Conservation (phyloP, 2,888 invertebrate species). For the Papilio gigon region DNA sequence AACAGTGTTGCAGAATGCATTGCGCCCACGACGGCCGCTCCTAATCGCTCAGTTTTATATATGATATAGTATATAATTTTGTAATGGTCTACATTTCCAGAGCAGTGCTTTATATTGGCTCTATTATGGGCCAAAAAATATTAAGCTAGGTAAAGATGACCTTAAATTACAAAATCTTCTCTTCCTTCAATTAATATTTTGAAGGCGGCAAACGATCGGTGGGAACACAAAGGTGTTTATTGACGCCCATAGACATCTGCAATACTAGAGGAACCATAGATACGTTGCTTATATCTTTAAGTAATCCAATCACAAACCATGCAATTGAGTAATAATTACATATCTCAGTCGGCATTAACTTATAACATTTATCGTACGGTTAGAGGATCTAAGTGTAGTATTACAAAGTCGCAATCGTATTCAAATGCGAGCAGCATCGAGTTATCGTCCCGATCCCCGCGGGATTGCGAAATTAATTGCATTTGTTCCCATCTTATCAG, state of each 20-base stretch:
- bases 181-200: too few relatives aligned
- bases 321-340: too few relatives aligned
- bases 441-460: constrained; percentile 32
- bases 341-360: constrained; percentile 40
- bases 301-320: too few relatives aligned
- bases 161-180: too few relatives aligned
- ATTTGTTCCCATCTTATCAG: constrained; percentile 39
- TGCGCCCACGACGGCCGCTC: constrained; percentile 49
- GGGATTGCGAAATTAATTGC: constrained; percentile 43
- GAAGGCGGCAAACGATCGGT: too few relatives aligned
- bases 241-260: too few relatives aligned
- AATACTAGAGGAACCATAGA: too few relatives aligned
- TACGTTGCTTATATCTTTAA: too few relatives aligned
- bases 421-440: constrained; percentile 31
- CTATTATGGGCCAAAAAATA: background rate
- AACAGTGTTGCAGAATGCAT: constrained; percentile 64
- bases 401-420: constrained; percentile 16
- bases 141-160: background rate
- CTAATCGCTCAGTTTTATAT: constrained; percentile 46
- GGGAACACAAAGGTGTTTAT: too few relatives aligned
- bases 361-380: background rate
- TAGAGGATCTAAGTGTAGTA: constrained; percentile 9
- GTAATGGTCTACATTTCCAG: background rate
- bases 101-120: background rate
- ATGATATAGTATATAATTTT: constrained; percentile 30